Percentiles rank a stretch among this genome's conserved stretches.
phyloP scores from a whole-genome alignment of 2,888 invertebrate genomes.

The Rhagophthalmus giganteus region DNA sequence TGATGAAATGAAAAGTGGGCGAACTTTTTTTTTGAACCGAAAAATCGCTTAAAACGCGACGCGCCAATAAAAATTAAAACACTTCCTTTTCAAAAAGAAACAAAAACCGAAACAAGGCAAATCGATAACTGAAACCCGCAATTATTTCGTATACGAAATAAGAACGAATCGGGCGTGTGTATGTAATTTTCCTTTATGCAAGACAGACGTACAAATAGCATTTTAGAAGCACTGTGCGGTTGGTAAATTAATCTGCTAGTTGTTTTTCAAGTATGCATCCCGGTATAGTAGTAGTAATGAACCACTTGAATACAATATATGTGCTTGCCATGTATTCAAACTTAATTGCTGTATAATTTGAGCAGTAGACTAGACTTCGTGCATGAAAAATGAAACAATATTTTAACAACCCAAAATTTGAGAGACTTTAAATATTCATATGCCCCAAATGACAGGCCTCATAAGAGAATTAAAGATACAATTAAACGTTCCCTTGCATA shows the following conservation, averaged over 20 bases:
- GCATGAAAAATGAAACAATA: conserved; percentile 24
- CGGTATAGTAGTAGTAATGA: not conserved
- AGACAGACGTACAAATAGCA: not conserved
- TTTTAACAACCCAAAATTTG: conserved; percentile 24
- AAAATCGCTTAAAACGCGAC: no score
- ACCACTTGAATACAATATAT: conserved; percentile 15
- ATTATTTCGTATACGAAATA: no score
- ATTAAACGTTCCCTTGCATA: not conserved
- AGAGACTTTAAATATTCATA: conserved; percentile 22
- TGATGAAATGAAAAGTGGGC: no score
- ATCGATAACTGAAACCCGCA: no score
- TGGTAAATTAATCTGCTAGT: not conserved
- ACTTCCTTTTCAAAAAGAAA: not conserved
- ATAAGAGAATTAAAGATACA: not conserved
- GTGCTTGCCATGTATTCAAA: conserved; percentile 23
- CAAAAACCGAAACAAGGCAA: not conserved
- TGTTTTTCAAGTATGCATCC: not conserved
- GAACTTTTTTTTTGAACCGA: no score
- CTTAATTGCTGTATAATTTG: conserved; percentile 29
- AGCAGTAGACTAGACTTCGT: conserved; percentile 6
- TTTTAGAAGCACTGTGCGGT: not conserved
- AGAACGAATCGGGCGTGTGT: no score
- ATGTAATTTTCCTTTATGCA: no score
- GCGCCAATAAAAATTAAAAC: no score
- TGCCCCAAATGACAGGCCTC: conserved; percentile 7